A percentile compares a stretch with the other conserved stretches of the same genome.
Conservation (phyloP, 1,140 invertebrate species). For the Drosophila pseudoobscura region DNA sequence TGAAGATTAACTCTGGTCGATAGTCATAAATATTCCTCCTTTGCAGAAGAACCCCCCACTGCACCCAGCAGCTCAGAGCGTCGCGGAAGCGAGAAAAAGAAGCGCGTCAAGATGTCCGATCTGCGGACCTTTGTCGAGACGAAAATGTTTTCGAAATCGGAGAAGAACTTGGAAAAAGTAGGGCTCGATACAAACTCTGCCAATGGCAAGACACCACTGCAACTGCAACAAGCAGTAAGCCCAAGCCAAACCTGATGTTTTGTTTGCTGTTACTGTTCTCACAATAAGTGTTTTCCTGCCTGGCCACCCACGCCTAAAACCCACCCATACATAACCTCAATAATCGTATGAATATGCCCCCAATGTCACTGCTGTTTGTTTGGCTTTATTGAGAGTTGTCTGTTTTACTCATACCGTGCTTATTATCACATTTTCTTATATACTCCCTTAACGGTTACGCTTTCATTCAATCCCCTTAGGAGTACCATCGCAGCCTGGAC, state of each 20-base stretch:
- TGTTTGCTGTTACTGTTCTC: conserved; percentile 54
- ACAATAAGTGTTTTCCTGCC: conserved; percentile 31
- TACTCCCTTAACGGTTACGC: background rate
- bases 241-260: conserved; percentile 37
- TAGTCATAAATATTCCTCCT: background rate
- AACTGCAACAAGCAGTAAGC: conserved; percentile 83
- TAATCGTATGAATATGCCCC: too few relatives aligned
- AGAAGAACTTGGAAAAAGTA: conserved; percentile 95
- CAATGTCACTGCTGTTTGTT: conserved; percentile 32
- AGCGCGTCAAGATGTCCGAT: conserved; percentile 95
- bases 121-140: conserved; percentile 95
- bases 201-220: conserved; percentile 84
- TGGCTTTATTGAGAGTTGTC: conserved; percentile 45
- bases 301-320: conserved; percentile 29
- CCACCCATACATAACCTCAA: conserved; percentile 5
- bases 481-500: conserved; percentile 91
- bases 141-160: conserved; percentile 94
- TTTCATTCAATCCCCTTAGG: conserved; percentile 84
- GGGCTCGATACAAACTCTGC: conserved; percentile 88
- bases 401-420: conserved; percentile 13
- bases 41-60: conserved; percentile 84
- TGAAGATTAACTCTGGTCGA: too few relatives aligned
- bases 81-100: conserved; percentile 92
- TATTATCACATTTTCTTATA: too few relatives aligned
- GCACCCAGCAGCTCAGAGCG: conserved; percentile 85